phyloP scores from a whole-genome alignment of 2,113 vertebrate genomes.

The Istiophorus platypterus region DNA sequence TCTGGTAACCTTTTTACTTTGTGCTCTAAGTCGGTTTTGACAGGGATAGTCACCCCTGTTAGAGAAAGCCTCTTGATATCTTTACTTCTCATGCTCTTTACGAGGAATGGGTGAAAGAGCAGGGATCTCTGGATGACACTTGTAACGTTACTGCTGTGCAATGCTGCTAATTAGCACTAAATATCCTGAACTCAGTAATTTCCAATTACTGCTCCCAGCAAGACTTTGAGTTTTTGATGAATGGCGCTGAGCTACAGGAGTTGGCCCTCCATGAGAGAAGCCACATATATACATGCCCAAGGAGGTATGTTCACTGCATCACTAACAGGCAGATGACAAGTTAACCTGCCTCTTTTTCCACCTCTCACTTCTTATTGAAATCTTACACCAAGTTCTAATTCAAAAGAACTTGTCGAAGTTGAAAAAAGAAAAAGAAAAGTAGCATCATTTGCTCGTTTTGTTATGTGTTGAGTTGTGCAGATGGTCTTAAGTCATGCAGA shows the following conservation, averaged over 20 bases:
- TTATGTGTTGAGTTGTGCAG: conserved; percentile 50
- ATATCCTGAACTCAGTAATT: conserved; percentile 68
- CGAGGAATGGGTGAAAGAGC: conserved; percentile 30
- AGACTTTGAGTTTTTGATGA: conserved; percentile 61
- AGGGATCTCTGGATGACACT: conserved; percentile 57
- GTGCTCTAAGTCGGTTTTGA: conserved; percentile 49
- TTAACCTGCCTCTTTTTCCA: conserved; percentile 11
- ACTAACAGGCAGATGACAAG: conserved; percentile 16
- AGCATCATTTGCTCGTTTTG: conserved; percentile 25
- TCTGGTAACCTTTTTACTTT: conserved; percentile 74
- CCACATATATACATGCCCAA: conserved; percentile 14
- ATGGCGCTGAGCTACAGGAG: conserved; percentile 44
- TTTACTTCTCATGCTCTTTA: conserved; percentile 31
- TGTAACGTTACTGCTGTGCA: conserved; percentile 68
- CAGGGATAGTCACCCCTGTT: conserved; percentile 35
- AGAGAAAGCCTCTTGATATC: conserved; percentile 53
- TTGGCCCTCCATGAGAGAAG: conserved; percentile 32
- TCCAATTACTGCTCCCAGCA: conserved; percentile 68
- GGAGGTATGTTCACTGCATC: conserved; percentile 9
- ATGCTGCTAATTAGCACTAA: conserved; percentile 71
- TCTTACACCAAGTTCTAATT: conserved; percentile 9
- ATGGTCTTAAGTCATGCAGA: conserved; percentile 72
- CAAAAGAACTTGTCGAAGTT: conserved; percentile 23
- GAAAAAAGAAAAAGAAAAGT: not conserved
- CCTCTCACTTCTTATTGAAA: not conserved